phyloP scores from a whole-genome alignment of 2,113 vertebrate genomes.

The Cinclus mexicanus region DNA sequence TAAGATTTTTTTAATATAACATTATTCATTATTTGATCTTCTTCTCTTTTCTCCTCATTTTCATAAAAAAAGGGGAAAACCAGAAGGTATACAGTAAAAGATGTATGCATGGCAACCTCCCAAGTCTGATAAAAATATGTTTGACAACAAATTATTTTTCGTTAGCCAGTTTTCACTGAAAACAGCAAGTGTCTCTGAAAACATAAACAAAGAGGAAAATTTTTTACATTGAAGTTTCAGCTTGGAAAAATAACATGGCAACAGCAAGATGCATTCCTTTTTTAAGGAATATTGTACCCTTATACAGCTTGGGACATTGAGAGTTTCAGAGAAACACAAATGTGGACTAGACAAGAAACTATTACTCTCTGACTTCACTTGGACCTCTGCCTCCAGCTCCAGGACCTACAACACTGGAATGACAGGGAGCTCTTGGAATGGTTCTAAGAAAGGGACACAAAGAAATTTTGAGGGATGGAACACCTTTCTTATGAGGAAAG shows the following conservation, averaged over 20 bases:
- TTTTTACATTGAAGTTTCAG: not conserved
- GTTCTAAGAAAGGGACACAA: not conserved
- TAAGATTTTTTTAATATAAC: rapidly evolving
- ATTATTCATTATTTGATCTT: not conserved
- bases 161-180: not conserved
- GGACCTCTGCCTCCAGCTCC: not conserved
- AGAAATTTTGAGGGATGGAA: too few species aligned
- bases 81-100: not conserved
- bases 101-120: not conserved
- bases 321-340: not conserved
- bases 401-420: not conserved
- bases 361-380: not conserved
- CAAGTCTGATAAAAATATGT: not conserved
- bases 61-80: not conserved
- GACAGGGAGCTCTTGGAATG: not conserved
- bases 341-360: not conserved
- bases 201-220: not conserved
- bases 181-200: not conserved
- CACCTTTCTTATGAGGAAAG: not conserved
- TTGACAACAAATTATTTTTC: not conserved
- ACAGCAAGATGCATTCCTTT: not conserved
- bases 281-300: not conserved
- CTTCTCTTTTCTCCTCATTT: not conserved
- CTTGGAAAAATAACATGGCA: not conserved
- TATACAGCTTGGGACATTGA: rapidly evolving